A percentile compares a stretch with the other conserved stretches of the same genome.
These are phyloP conservation scores for Drosophila picticornis DNA, from an alignment of 2,888 invertebrate species.

Conservation along the genomic window DNA sequence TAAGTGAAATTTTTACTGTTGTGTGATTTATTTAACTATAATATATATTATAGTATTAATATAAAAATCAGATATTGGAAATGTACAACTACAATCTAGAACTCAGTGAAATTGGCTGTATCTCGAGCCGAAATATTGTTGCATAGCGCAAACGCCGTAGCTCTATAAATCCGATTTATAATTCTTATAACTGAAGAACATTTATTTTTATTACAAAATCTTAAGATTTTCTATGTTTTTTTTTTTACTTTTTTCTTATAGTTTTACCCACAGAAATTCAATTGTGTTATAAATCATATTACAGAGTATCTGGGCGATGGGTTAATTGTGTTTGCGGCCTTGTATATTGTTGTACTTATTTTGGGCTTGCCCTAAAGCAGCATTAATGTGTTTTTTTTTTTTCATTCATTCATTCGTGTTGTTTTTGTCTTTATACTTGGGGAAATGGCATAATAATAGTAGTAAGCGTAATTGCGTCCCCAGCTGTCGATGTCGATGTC, in stretches of 20 bases:
- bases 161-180: too few species aligned
- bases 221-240: background rate
- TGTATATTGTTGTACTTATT: constrained; percentile 12
- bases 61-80: background rate
- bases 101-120: background rate
- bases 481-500: constrained; percentile 38
- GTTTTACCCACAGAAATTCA: background rate
- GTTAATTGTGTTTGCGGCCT: background rate
- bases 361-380: constrained; percentile 25
- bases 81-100: background rate
- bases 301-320: constrained; percentile 3
- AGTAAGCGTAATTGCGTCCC: constrained; percentile 43
- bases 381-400: constrained; percentile 8
- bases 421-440: constrained; percentile 7
- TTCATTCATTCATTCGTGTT: constrained; percentile 1
- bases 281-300: background rate
- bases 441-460: constrained; percentile 52
- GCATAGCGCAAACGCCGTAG: too few species aligned
- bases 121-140: too few species aligned
- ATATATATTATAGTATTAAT: background rate
- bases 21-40: background rate
- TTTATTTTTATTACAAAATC: background rate
- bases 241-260: background rate
- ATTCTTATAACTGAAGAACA: background rate
- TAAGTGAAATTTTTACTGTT: background rate